Conservation (phyloP, 2,113 vertebrate genomes). For the Poecile atricapillus region DNA sequence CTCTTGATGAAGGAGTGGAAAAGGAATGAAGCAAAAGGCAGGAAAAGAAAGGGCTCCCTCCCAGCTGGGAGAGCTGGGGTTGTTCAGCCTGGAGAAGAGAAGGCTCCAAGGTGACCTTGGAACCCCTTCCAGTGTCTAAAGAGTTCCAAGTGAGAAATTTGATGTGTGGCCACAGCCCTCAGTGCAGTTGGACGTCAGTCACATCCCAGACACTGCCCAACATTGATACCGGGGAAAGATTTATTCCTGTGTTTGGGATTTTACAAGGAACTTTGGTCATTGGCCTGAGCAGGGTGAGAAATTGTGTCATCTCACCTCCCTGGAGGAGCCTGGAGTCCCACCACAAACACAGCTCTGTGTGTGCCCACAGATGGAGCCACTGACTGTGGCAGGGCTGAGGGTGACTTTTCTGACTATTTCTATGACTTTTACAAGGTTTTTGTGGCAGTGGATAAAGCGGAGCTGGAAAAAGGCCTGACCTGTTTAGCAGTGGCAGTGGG, state of each 20-base stretch:
- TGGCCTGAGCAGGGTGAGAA: not conserved
- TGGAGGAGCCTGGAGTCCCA: not conserved
- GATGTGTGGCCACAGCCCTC: not conserved
- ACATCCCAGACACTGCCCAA: not conserved
- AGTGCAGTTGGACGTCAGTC: not conserved
- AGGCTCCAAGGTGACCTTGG: not conserved
- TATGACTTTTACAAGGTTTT: not conserved
- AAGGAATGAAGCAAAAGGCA: not conserved
- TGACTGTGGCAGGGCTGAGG: rapidly evolving
- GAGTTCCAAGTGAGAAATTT: not conserved
- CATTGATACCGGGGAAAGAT: not conserved
- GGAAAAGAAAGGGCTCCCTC: not conserved
- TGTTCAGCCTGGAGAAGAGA: not conserved
- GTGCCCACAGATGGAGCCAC: not conserved
- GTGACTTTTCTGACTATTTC: not conserved
- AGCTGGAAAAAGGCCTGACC: not conserved
- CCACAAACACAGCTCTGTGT: not conserved
- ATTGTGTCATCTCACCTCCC: not conserved
- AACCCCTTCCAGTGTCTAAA: not conserved
- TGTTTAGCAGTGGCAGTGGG: not conserved
- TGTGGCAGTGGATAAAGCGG: not conserved
- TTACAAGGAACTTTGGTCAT: not conserved
- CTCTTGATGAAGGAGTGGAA: not conserved
- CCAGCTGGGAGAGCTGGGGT: not conserved
- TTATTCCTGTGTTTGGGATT: not conserved